Conservation (phyloP, 2,797 vertebrate genomes). For the Coregonus sp. region DNA sequence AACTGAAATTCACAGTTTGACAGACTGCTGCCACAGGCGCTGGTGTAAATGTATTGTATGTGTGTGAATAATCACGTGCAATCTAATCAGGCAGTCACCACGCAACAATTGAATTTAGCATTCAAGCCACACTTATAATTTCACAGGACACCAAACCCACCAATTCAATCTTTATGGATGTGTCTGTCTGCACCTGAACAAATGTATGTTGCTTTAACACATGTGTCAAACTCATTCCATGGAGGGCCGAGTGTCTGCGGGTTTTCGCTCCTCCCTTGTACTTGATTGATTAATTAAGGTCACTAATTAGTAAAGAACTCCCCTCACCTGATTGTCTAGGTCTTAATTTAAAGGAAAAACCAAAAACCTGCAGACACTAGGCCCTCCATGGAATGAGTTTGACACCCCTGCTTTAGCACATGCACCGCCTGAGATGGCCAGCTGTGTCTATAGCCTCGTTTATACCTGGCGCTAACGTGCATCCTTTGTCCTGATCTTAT, state of each 20-base stretch:
- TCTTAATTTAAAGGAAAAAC: too few relatives aligned
- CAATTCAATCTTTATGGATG: background rate
- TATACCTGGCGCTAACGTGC: too few relatives aligned
- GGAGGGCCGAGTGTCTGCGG: too few relatives aligned
- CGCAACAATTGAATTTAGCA: background rate
- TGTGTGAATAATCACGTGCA: background rate
- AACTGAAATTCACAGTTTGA: background rate
- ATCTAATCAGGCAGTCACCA: conserved; percentile 23
- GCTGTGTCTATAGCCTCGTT: conserved; percentile 12
- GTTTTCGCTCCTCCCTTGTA: too few relatives aligned
- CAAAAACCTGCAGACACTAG: too few relatives aligned
- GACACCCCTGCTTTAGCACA: conserved; percentile 9
- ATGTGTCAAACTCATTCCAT: too few relatives aligned
- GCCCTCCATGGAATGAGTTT: too few relatives aligned
- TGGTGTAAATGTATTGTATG: background rate
- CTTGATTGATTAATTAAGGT: too few relatives aligned
- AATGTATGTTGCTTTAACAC: conserved; percentile 30
- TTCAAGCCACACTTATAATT: too few relatives aligned
- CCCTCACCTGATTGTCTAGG: too few relatives aligned
- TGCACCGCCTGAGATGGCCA: conserved; percentile 25
- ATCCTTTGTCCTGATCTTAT: too few relatives aligned
- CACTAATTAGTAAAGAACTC: too few relatives aligned
- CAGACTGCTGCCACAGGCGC: background rate
- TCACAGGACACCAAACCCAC: conserved; percentile 20
- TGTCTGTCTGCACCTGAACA: conserved; percentile 26